Evolutionary conservation across 2,888 invertebrate genomes (phyloP), one percentile per base, ranked within the genome.

Genomic region (Pilophorus perplexus): DNA sequence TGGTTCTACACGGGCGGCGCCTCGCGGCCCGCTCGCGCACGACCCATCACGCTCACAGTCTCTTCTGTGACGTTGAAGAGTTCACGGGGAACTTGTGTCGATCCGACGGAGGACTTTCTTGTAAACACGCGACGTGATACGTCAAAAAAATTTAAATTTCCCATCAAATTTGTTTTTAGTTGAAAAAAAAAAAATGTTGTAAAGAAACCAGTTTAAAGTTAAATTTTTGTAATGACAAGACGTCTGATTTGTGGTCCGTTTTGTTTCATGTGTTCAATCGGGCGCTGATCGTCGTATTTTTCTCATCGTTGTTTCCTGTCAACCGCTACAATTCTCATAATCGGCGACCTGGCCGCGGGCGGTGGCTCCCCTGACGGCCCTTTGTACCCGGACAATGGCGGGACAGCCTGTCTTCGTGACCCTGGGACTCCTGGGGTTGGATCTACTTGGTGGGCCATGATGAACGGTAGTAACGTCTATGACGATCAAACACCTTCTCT

Each of bases 381-480:
- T 84, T 86, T 88, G 85, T 87, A 87, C 86, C 50, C 50, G 37
- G 87, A 88, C 85, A 86, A 87, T 86, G 83, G 73, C 67, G 72
- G 82, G 77, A 76, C 74, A 78, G 77, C 67, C 70, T 68, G 77
- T 86, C 84, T 85, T 86, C 85, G 85, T 85, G 83, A 84, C 86
- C 85, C 86, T 85, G 66, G 66, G 38, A 85, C 84, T 86, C 85
- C 87, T 85, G 87, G 87, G 84, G 85, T 87, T 83, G 52, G 52
- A 37, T 50, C 66, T 14, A 85, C 33, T 82, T 87, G 87, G 87
- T 88, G 88, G 85, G 84, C 85, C 81, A 87, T 88, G 87, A 87
- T 87, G 87, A 88, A 87, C 85, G 86, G 87, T 80, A 86, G 87
- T 80, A 66, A 64, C 60, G 82, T 86, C 74, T 88, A 88, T 82